Evolutionary conservation across 1,140 invertebrate genomes (phyloP).

Genomic region (Macrobrachium rosenbergii): DNA sequence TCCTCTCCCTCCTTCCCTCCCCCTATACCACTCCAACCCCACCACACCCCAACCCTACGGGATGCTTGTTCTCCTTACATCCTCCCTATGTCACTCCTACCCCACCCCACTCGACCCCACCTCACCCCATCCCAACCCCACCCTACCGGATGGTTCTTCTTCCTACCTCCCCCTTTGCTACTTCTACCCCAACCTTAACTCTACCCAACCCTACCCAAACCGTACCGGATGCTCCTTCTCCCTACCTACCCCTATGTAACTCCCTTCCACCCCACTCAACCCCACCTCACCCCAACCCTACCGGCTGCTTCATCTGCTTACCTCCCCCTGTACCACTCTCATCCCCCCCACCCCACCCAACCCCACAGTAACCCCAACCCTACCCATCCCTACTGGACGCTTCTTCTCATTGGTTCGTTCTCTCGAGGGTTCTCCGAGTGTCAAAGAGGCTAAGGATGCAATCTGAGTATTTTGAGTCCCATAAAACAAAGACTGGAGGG

Average conservation of each 20-base stretch:
- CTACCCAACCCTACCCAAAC: not conserved
- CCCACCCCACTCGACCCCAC: not conserved
- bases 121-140: too few species aligned
- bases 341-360: not conserved
- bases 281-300: not conserved
- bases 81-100: not conserved
- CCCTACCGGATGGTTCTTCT: not conserved
- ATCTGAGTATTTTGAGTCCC: too few species aligned
- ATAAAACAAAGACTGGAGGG: too few species aligned
- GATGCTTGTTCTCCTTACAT: too few species aligned
- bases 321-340: too few species aligned
- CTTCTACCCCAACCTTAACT: too few species aligned
- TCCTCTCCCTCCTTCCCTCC: not conserved
- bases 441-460: too few species aligned
- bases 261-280: not conserved
- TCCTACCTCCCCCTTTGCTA: too few species aligned
- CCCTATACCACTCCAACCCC: not conserved
- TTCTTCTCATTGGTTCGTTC: too few species aligned
- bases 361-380: too few species aligned
- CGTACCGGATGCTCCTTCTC: not conserved
- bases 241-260: not conserved
- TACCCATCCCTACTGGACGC: not conserved
- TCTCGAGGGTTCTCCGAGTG: too few species aligned
- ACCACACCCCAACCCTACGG: not conserved
- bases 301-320: too few species aligned